Evolutionary conservation across 2,797 vertebrate species (phyloP).

Genomic region (Phoeniculus purpureus): DNA sequence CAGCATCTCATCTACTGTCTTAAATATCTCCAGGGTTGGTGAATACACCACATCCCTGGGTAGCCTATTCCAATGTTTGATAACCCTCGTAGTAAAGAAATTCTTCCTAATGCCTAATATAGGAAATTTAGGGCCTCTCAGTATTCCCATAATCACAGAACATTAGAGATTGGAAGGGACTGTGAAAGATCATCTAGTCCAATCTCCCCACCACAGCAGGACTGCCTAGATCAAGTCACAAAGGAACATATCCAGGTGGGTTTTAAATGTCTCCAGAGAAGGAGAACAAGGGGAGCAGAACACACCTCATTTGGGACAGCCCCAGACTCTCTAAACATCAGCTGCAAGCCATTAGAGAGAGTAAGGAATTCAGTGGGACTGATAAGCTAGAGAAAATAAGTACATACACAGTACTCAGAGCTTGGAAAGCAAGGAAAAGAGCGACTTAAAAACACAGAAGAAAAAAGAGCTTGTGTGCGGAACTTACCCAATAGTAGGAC

Average conservation of each 20-base stretch:
- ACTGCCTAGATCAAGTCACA: no score
- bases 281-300: not conserved
- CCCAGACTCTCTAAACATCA: not conserved
- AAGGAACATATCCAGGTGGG: no score
- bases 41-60: no score
- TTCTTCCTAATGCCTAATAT: not conserved
- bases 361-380: not conserved
- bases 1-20: no score
- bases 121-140: not conserved
- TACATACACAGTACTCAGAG: not conserved
- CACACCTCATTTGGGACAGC: not conserved
- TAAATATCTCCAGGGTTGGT: no score
- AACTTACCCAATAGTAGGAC: constrained; percentile 96
- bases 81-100: no score
- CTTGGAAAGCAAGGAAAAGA: not conserved
- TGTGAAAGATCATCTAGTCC: no score
- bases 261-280: no score
- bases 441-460: not conserved
- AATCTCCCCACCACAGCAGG: no score
- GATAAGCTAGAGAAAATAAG: not conserved
- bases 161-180: no score
- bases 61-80: no score
- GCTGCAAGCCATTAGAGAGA: not conserved
- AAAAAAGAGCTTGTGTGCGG: not conserved
- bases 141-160: not conserved